Evolutionary conservation across 2,888 invertebrate genomes (phyloP), one percentile per base, ranked within the genome.

Genomic region (Euclidia mi): DNA sequence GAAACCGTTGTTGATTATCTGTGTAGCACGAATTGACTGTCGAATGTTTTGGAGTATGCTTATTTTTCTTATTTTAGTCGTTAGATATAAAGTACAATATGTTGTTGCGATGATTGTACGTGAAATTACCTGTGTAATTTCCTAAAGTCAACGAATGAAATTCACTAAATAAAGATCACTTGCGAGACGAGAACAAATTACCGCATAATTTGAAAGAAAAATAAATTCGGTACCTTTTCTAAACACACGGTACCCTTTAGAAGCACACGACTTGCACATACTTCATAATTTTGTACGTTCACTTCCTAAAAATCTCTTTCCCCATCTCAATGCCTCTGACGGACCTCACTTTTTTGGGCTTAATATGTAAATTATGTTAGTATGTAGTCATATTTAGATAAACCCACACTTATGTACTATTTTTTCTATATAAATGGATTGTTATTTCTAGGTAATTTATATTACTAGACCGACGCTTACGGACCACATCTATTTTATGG

Each of bases 301-400:
- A 41, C 49, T 55, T 58, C 14, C 28, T 61, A 47, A 59, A 52
- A 70, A 63, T 61, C 64, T 66, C 62, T 69, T 58, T 50, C 46
- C 61, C 64, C 71, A 70, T 70, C 60, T 73, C 64, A 62, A 59
- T 67, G 59, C 65, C 48, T 65, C 51, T 35, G 42, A 76, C 50
- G 65, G 81, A 80, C 82, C 83, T 81, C 83, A 83, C 82, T 82
- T 82, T 80, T 74, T 71, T 57, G 56, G 53, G 49, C 57, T 65
- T 31, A 32, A 11, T 11, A 44, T 31, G 29, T 38, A 74, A 72
- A 59, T 69, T 67, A 65, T 61, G 43, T 73, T 71, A 71, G 66
- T 71, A 49, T 46, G 57, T 78, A 79, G 67, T 44, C 62, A 53
- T 55, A 61, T 47, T 62, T 67, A 71, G 55, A 37, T 45, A 46